Conservation (phyloP, 2,888 invertebrate species). For the Lasioglossum figueresi region DNA sequence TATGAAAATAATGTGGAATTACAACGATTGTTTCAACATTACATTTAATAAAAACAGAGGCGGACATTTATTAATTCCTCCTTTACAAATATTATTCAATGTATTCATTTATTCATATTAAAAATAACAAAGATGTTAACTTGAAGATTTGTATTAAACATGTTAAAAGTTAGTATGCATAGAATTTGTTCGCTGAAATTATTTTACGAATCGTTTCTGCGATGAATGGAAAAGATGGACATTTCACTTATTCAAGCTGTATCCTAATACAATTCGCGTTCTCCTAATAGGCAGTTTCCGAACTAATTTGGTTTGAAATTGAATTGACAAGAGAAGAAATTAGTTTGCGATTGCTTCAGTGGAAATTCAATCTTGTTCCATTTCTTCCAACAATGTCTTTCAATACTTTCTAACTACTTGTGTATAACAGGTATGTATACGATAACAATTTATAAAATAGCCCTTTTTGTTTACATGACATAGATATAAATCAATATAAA, state of each 20-base stretch:
- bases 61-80: background rate
- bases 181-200: background rate
- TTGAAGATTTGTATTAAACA: background rate
- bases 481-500: background rate
- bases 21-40: background rate
- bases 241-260: background rate
- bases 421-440: background rate
- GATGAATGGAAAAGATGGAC: background rate
- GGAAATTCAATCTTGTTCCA: background rate
- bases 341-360: background rate
- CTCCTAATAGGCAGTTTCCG: background rate
- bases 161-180: background rate
- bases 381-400: background rate
- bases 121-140: background rate
- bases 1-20: background rate
- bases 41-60: background rate
- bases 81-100: background rate
- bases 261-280: background rate
- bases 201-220: background rate
- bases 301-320: constrained; percentile 6
- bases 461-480: background rate
- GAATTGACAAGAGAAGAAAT: constrained; percentile 8
- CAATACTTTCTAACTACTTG: background rate
- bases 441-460: background rate
- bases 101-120: background rate